Conservation (phyloP, 2,888 invertebrate species). For the Chrysotoxum bicinctum region DNA sequence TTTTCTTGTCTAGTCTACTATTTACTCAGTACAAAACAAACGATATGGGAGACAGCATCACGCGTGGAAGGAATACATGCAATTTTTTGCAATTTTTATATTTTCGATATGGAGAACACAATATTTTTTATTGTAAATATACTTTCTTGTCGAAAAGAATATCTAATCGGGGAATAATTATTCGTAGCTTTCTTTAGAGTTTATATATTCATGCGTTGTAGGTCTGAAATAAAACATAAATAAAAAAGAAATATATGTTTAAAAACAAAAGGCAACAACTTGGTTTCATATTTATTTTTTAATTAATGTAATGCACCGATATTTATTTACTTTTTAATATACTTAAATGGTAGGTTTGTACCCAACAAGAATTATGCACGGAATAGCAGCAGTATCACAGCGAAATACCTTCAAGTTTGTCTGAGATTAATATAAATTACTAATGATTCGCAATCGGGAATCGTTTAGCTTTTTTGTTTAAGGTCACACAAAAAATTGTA, state of each 20-base stretch:
- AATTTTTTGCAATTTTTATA: conserved; percentile 27
- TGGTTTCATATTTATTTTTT: conserved; percentile 43
- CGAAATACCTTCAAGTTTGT: conserved; percentile 43
- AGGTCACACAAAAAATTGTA: conserved; percentile 59
- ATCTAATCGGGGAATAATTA: conserved; percentile 7
- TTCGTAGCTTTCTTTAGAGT: conserved; percentile 31
- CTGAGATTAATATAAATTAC: conserved; percentile 51
- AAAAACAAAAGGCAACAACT: conserved; percentile 72
- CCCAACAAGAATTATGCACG: conserved; percentile 25
- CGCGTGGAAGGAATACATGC: conserved; percentile 35
- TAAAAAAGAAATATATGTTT: conserved; percentile 71
- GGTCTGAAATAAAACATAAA: conserved; percentile 69
- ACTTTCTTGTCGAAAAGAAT: conserved; percentile 6
- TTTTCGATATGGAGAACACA: not conserved
- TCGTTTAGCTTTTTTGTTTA: conserved; percentile 53
- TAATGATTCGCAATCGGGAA: conserved; percentile 62
- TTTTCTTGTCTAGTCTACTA: conserved; percentile 15
- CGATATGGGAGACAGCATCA: conserved; percentile 55
- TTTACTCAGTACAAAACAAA: conserved; percentile 21
- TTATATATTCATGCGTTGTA: conserved; percentile 42
- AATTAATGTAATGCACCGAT: conserved; percentile 66
- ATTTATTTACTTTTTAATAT: conserved; percentile 20
- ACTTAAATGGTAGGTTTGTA: conserved; percentile 16
- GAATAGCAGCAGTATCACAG: conserved; percentile 45
- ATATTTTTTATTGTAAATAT: not conserved